Evolutionary conservation across 2,888 invertebrate species (phyloP).

Genomic region (Ditylenchus weischeri): DNA sequence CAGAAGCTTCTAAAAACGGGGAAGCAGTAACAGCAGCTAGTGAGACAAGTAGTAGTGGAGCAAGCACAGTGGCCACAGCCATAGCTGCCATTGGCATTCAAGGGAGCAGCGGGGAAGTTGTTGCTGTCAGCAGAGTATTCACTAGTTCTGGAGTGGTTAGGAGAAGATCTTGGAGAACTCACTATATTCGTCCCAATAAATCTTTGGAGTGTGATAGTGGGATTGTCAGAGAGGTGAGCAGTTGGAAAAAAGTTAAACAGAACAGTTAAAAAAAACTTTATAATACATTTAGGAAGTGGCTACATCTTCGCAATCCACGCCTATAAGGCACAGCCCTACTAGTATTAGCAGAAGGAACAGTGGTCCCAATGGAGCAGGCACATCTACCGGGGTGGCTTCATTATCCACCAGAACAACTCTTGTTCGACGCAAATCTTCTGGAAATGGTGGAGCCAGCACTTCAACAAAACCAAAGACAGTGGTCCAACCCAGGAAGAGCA

Average conservation of each 20-base stretch:
- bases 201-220: conserved; percentile 36
- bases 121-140: conserved; percentile 1
- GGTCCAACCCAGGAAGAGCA: conserved; percentile 33
- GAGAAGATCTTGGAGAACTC: conserved; percentile 41
- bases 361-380: background rate
- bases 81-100: background rate
- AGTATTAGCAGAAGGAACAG: conserved; percentile 8
- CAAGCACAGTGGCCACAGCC: conserved; percentile 18
- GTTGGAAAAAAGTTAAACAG: background rate
- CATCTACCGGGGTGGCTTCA: conserved; percentile 15
- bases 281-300: conserved; percentile 15
- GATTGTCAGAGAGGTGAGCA: conserved; percentile 7
- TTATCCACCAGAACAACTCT: conserved; percentile 14
- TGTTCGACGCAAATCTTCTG: conserved; percentile 37
- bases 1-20: background rate
- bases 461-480: conserved; percentile 28
- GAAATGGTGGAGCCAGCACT: conserved; percentile 16
- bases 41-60: conserved; percentile 20
- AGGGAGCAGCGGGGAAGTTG: background rate
- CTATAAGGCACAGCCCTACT: conserved; percentile 24
- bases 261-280: too few relatives aligned
- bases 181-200: conserved; percentile 39
- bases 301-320: conserved; percentile 30
- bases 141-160: conserved; percentile 29
- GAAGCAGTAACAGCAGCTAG: conserved; percentile 14